phyloP scores from a whole-genome alignment of 1,140 invertebrate genomes.

The Tribolium madens region DNA sequence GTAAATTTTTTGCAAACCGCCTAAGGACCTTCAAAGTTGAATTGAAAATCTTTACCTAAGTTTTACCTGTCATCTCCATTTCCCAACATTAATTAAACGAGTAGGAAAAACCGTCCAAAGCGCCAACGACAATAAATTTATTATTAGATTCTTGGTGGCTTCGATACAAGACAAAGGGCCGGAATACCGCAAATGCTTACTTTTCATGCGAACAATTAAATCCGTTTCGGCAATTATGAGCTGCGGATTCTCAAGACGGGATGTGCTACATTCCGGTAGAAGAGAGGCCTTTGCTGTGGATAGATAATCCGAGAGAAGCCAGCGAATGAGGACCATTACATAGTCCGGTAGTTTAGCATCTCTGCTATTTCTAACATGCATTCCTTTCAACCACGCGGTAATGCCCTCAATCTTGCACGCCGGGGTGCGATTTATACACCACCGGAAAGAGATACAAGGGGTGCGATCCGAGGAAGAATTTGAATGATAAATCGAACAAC shows the following conservation, averaged over 20 bases:
- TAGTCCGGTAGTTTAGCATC: slow-evolving; percentile 52
- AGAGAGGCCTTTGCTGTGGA: slow-evolving; percentile 17
- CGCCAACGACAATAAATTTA: not conserved
- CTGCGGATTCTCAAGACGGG: slow-evolving; percentile 55
- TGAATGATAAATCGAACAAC: no score
- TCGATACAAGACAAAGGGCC: not conserved
- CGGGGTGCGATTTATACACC: not conserved
- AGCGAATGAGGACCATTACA: slow-evolving; percentile 51
- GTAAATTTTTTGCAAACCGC: not conserved
- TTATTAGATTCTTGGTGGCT: no score
- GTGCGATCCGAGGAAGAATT: no score
- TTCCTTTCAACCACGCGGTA: slow-evolving; percentile 35
- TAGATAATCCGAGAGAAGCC: slow-evolving; percentile 45
- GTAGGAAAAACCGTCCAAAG: not conserved
- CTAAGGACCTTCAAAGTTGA: not conserved
- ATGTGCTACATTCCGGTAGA: slow-evolving; percentile 40
- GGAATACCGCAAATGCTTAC: slow-evolving; percentile 57
- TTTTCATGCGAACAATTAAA: slow-evolving; percentile 59
- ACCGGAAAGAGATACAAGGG: no score
- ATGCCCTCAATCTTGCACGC: slow-evolving; percentile 4
- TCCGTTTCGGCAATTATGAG: slow-evolving; percentile 59
- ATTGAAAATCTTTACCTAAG: slow-evolving; percentile 15
- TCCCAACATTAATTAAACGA: not conserved
- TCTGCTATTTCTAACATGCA: slow-evolving; percentile 51
- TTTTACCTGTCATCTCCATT: slow-evolving; percentile 11